Evolutionary conservation across 2,888 invertebrate genomes (phyloP), one percentile per base, ranked within the genome.

Genomic region (Archaeoteleia sp.): DNA sequence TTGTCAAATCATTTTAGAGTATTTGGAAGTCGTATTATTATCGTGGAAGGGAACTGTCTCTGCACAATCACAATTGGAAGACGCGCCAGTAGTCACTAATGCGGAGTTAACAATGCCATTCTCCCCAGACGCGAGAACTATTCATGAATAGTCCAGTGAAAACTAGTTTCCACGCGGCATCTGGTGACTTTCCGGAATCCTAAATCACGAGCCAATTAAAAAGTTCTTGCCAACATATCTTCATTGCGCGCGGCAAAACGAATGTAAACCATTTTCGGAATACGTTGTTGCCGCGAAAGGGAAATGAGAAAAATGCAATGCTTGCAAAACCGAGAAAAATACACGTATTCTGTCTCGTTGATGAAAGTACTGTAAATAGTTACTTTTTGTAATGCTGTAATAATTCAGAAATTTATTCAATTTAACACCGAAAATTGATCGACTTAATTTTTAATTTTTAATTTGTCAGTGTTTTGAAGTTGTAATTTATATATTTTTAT

Each of bases 21-120:
- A 58, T 66, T 58, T 48, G 30, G 65, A 58, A 53, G 46, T 30
- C 48, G 42, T 46, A 66, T 66, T 66, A 66, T 66, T 58, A 66
- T 58, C 32, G 58, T 17, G 32, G 34, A 20, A 57, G 40, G 54
- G 20, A 53, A 53, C 66, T 48, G 66, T 60, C 66, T 42, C 35
- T 42, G 48, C 40, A 58, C 58, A 48, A 66, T 66, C 54, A 54
- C 53, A 60, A 66, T 54, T 60, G 66, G 53, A 60, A 66, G 60
- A 60, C 53, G 49, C 35, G 66, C 54, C 46, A 55, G 55, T 37
- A 51, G 57, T 61, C 40, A 43, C 48, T 61, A 61, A 61, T 67
- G 49, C 61, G 42, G 43, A 66, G 35, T 51, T 54, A 66, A 60
- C 60, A 54, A 58, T 54, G 58, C 48, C 55, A 55, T 53, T 55